Percentiles rank a stretch among this genome's conserved stretches.
Conservation (phyloP, 2,113 vertebrate genomes). For the Gallinago media region DNA sequence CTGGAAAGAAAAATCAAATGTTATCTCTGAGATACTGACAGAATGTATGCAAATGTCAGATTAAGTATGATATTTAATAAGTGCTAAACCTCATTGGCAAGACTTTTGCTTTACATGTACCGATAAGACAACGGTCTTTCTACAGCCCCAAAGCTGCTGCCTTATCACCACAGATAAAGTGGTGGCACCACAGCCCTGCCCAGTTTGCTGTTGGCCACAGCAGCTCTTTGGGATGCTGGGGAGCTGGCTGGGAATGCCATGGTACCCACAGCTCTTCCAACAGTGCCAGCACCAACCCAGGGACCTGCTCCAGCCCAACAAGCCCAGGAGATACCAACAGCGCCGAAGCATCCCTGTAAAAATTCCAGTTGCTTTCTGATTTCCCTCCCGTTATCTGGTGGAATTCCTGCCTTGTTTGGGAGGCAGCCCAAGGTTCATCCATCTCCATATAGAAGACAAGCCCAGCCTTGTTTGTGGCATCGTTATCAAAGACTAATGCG, state of each 20-base stretch:
- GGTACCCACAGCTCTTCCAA: not conserved
- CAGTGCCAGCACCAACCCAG: not conserved
- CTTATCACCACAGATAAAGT: not conserved
- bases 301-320: not conserved
- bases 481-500: slow-evolving; percentile 46
- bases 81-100: not conserved
- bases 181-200: not conserved
- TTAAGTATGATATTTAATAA: not conserved
- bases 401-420: slow-evolving; percentile 28
- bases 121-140: not conserved
- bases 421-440: slow-evolving; percentile 32
- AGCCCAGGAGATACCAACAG: not conserved
- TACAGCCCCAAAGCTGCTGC: not conserved
- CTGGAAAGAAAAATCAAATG: not conserved
- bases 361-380: slow-evolving; percentile 43
- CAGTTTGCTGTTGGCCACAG: not conserved
- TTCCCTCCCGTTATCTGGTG: slow-evolving; percentile 30
- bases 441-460: slow-evolving; percentile 68
- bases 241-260: not conserved
- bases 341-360: not conserved
- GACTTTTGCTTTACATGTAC: not conserved
- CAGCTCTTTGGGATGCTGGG: not conserved
- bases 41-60: not conserved
- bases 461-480: slow-evolving; percentile 15
- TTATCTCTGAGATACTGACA: not conserved